Evolutionary conservation across 2,113 vertebrate species (phyloP), one percentile per base, ranked within the genome.

Genomic region (Muntiacus muntjak): DNA sequence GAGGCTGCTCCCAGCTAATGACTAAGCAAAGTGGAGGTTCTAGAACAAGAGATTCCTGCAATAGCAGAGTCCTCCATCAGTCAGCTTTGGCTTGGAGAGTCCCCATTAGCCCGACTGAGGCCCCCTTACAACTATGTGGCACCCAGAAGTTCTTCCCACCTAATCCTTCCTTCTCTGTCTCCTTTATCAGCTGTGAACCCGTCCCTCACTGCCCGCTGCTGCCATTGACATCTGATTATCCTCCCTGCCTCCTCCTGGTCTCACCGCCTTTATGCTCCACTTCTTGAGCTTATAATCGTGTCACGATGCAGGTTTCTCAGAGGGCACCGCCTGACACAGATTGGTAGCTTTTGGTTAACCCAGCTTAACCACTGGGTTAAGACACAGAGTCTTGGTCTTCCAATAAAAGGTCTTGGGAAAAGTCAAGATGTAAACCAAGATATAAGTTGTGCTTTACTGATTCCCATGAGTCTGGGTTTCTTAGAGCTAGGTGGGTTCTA

Each of bases 201-300:
- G 7, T 6, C 1, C 4, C 40, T 25, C 74, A 6, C 2, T 9
- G 21, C 2, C 11, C 47, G 25, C 76, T 7, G 23, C 8, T 2
- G 0, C n/a, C 67, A 23, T 6, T 33, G 21, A 47, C 79, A 9
- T 81, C 45, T 89, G 52, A 62, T 47, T 81, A 21, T 2, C 45
- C 3, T 83, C 40, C 9, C 8, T 33, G 33, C 21, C 33, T 71
- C 36, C 33, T 55, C 30, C 40, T 55, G 1, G 23, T 55, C 8
- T 57, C 33, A 85, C 45, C 5, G 2, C 7, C 14, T 76, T 16
- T 26, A 19, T 64, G 17, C 13, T 83, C 17, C 33, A 58, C 9
- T 28, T 82, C 45, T 17, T 47, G 21, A 0, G 8, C 9, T 25
- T 78, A 16, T 30, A 62, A 5, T 52, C 52, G 6, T 52, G n/a